Evolutionary conservation across 1,140 invertebrate species (phyloP), one percentile per base, ranked within the genome.

Genomic region (Kradibia gibbosae): DNA sequence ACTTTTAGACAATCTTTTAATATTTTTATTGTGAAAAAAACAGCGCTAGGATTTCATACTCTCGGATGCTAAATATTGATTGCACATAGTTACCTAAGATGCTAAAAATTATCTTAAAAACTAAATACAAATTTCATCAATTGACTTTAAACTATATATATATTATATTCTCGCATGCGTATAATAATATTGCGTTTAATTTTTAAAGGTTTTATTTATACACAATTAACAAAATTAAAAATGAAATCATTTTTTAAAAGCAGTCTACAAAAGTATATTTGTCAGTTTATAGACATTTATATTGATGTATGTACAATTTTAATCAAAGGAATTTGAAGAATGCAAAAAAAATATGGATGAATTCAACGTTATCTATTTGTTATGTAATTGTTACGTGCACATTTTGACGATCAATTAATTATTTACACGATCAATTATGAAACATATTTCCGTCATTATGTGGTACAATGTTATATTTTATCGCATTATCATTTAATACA

Each of bases 401-500:
- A 1, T 55, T 28, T 55, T 53, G 36, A 39, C 45, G 39, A 55
- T 72, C 17, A 10, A 79, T 31, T 28, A 34, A 62, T 80, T 80
- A 55, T 80, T 75, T 22, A 70, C 11, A 62, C 28, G 17, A 81
- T 48, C 50, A 45, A 75, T 81, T 50, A 81, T 70, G 17, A 81
- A 70, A 70, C 10, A 67, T 67, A 45, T 48, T 13, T 76, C 45
- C 57, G 62, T 50, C n/a, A 57, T n/a, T 70, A 81, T 7, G 75
- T 34, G 34, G 39, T 57, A 62, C 62, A 71, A 50, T 70, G 11
- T 67, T 48, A 82, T 72, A 36, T 77, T 34, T 73, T 70, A 10
- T 45, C n/a, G 57, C 42, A 39, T 25, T 72, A 65, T 74, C 45
- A 48, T 5, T 8, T 4, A 13, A 55, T 81, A 55, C 31, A 57